phyloP scores from a whole-genome alignment of 2,113 vertebrate species.

The Nerophis lumbriciformis region DNA sequence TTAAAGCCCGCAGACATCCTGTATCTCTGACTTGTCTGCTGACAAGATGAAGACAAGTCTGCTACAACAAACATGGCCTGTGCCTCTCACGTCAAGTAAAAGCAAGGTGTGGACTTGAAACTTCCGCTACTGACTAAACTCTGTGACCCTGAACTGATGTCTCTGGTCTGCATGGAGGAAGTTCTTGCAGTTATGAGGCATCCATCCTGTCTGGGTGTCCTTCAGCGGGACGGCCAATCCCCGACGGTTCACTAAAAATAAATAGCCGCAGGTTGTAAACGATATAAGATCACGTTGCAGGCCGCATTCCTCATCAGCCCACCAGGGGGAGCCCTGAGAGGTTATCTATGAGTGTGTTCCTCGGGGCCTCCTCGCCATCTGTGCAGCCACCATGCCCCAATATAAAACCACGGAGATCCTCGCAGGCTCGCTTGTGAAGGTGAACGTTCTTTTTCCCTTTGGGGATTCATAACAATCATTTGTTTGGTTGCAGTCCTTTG shows the following conservation, averaged over 20 bases:
- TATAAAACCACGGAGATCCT: neutral
- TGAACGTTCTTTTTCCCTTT: constrained; percentile 37
- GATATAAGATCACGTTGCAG: too few species aligned
- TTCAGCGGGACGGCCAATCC: constrained; percentile 46
- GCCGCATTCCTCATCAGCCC: constrained; percentile 15
- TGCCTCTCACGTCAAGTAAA: constrained; percentile 3
- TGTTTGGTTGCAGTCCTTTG: constrained; percentile 26
- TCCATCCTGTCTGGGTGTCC: constrained; percentile 20
- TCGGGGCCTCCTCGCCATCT: constrained; percentile 41
- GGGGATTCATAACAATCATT: constrained; percentile 40
- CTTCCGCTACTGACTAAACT: constrained; percentile 19
- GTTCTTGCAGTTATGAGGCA: neutral
- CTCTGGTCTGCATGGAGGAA: too few species aligned
- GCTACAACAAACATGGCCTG: too few species aligned
- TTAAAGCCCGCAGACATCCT: too few species aligned
- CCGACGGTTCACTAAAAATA: constrained; percentile 38
- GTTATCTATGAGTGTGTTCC: constrained; percentile 24
- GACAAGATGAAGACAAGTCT: too few species aligned
- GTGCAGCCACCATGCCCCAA: constrained; percentile 21
- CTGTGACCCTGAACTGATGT: constrained; percentile 28
- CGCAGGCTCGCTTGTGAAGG: constrained; percentile 35
- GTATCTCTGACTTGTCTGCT: too few species aligned
- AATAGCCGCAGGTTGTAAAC: constrained; percentile 33
- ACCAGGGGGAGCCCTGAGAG: constrained; percentile 52
- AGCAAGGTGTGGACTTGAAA: constrained; percentile 24